phyloP scores from a whole-genome alignment of 2,888 invertebrate genomes.

The Platypus cylindrus region DNA sequence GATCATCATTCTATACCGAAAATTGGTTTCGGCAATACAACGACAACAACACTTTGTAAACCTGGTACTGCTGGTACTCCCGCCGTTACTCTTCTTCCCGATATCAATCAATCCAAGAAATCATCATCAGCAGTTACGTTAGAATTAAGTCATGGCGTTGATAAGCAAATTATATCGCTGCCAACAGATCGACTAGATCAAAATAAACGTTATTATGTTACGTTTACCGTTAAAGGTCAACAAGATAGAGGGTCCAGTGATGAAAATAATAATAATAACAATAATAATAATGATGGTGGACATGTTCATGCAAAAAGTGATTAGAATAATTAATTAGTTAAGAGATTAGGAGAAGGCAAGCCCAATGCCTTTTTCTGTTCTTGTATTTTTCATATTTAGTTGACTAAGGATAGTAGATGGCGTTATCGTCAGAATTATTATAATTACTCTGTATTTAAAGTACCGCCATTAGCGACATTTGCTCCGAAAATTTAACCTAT shows the following conservation, averaged over 20 bases:
- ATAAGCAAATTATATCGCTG: slow-evolving; percentile 75
- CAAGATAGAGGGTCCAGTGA: slow-evolving; percentile 38
- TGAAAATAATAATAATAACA: slow-evolving; percentile 20
- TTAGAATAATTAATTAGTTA: too few species aligned
- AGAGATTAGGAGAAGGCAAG: too few species aligned
- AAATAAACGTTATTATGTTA: slow-evolving; percentile 84
- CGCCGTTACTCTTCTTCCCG: slow-evolving; percentile 51
- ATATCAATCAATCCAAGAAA: slow-evolving; percentile 44
- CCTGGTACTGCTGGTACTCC: slow-evolving; percentile 39
- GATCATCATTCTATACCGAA: slow-evolving; percentile 72
- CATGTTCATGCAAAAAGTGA: slow-evolving; percentile 37
- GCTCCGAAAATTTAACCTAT: too few species aligned
- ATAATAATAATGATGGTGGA: slow-evolving; percentile 17
- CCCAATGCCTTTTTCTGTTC: too few species aligned
- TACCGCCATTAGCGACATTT: too few species aligned
- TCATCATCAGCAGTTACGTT: slow-evolving; percentile 53
- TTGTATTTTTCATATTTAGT: too few species aligned
- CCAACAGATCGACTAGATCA: slow-evolving; percentile 79
- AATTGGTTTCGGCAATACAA: slow-evolving; percentile 38
- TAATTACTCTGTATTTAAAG: too few species aligned
- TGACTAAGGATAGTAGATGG: too few species aligned
- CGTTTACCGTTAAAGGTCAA: slow-evolving; percentile 82
- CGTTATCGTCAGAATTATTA: too few species aligned
- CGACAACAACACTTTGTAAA: slow-evolving; percentile 27
- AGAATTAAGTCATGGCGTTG: slow-evolving; percentile 73